Evolutionary conservation across 2,797 vertebrate species (phyloP).

Genomic region (Heliangelus exortis): DNA sequence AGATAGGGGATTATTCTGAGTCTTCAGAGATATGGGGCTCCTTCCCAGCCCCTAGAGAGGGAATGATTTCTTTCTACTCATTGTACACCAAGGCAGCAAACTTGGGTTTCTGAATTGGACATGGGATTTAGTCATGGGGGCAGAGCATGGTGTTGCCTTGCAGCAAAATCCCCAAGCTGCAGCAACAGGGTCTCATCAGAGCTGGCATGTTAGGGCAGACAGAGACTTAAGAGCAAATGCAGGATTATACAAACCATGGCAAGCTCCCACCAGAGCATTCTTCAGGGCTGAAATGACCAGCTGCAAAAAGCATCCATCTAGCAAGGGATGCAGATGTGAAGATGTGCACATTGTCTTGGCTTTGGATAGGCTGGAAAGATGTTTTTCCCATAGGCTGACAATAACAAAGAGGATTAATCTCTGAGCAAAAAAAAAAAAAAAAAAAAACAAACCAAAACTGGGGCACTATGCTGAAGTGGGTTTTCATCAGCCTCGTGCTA

Average conservation of each 20-base stretch:
- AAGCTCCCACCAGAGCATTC: not conserved
- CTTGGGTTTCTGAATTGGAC: not conserved
- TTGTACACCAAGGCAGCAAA: not conserved
- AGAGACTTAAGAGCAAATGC: not conserved
- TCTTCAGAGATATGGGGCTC: not conserved
- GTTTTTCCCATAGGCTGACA: conserved; percentile 37
- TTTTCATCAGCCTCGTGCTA: conserved; percentile 74
- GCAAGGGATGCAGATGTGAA: not conserved
- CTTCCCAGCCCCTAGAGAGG: not conserved
- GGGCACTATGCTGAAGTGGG: conserved; percentile 76
- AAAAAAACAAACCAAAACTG: not conserved
- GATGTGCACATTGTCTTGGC: not conserved
- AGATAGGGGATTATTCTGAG: not conserved
- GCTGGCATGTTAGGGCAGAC: not conserved
- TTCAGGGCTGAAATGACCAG: not conserved
- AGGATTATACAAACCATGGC: not conserved
- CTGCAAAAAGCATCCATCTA: conserved; percentile 40
- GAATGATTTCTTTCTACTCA: not conserved
- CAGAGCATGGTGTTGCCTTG: not conserved
- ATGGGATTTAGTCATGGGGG: not conserved
- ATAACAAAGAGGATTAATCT: conserved; percentile 69
- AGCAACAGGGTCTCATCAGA: not conserved
- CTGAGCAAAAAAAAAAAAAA: conserved; percentile 5
- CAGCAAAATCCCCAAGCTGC: not conserved
- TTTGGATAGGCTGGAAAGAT: not conserved